Evolutionary conservation across 2,888 invertebrate genomes (phyloP), one percentile per base, ranked within the genome.

Genomic region (Melinopterus prodromus): DNA sequence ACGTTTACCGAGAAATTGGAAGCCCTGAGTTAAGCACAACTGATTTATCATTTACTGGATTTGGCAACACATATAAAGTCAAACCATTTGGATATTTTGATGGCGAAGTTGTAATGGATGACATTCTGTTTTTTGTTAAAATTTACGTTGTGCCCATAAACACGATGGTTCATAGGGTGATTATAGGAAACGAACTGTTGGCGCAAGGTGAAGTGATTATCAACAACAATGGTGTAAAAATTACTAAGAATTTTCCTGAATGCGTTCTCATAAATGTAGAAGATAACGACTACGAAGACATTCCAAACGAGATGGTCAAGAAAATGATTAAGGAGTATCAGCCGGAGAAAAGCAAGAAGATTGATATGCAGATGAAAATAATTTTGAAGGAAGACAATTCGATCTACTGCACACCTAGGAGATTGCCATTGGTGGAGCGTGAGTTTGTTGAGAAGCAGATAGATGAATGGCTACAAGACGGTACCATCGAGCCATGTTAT

Each of bases 1-100:
- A 70, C 16, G 70, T 70, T 16, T 70, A 70, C 16, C 9, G 16
- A 6, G 70, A 70, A 70, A 70, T 70, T 70, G 70, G 70, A 12
- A 70, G 12, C 12, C 70, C 70, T 16, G 70, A 70, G 9, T 70
- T 70, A 70, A 70, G 12, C 15, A 70, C 70, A 16, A 70, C 9
- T 70, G 9, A 70, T 70, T 70, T 70, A 16, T 70, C 16, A 70
- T 70, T 70, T 9, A 6, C 7, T 70, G 12, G 70, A 70, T 70
- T 70, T 70, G 70, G 70, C 5, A 9, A 70, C 16, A 16, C n/a
- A n/a, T 16, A 16, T 70, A 70, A 70, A 70, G 12, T 70, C 6
- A 70, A 9, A 70, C 9, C 6, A 0, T 70, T 12, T 70, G 70
- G 70, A 70, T 70, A 9, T 70, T 9, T 70, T 70, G 16, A 70